These are phyloP conservation scores for Perca flavescens DNA, from an alignment of 2,113 vertebrate species.

Conservation along the genomic window DNA sequence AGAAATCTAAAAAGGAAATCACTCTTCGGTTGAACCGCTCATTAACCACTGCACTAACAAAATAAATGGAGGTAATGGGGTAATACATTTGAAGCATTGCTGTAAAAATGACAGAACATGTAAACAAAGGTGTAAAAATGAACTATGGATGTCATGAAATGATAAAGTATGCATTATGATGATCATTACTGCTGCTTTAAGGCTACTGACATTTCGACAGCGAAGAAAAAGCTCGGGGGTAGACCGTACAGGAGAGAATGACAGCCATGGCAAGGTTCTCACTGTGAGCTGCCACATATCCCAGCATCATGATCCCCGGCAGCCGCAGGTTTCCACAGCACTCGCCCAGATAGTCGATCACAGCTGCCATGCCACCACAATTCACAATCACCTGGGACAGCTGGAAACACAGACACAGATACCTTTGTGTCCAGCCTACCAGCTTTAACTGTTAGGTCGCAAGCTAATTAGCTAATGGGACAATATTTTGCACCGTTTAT, in stretches of 20 bases:
- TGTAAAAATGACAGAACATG: neutral
- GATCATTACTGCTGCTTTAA: neutral
- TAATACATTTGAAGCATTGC: neutral
- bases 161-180: constrained; percentile 1
- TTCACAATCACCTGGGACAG: constrained; percentile 92
- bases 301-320: constrained; percentile 96
- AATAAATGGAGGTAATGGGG: neutral
- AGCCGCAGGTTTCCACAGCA: constrained; percentile 88
- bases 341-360: constrained; percentile 89
- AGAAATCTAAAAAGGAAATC: neutral
- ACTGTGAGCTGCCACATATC: constrained; percentile 92
- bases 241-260: constrained; percentile 86
- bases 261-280: constrained; percentile 94
- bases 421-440: neutral
- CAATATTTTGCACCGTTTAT: neutral
- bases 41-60: neutral
- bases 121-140: constrained; percentile 27
- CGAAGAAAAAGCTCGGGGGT: neutral
- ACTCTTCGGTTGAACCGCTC: neutral
- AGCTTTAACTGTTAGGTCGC: no score
- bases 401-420: constrained; percentile 75
- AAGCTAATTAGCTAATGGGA: neutral
- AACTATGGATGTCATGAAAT: constrained; percentile 3
- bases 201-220: neutral
- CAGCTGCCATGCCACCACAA: constrained; percentile 86